Evolutionary conservation across 2,113 vertebrate genomes (phyloP), one percentile per base, ranked within the genome.

Genomic region (Holacanthus passer): DNA sequence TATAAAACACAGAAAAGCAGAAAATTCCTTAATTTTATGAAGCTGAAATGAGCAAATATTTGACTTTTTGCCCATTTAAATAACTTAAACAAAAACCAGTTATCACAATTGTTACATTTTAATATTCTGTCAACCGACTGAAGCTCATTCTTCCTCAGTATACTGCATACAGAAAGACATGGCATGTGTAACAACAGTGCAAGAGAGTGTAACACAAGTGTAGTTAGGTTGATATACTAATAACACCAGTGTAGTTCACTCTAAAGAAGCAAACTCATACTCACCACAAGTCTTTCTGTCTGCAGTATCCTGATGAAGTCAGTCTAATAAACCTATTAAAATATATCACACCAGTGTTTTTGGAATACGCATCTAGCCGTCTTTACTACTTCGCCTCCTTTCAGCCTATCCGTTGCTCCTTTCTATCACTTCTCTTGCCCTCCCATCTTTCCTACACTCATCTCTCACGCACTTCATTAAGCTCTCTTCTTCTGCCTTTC

Each of bases 391-490:
- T 35, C 47, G 3, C 9, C 45, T 58, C 59, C 5, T 58, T 16
- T 64, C 5, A 64, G 41, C 22, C 13, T 14, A 3, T 32, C 24
- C 14, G 22, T 29, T 48, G 9, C 27, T 20, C 14, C 43, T 58
- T 62, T 27, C 27, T 17, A 29, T 53, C 29, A 22, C 41, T n/a
- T 60, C 2, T 39, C 24, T 31, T 45, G 56, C 39, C 22, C 7
- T 32, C 31, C 24, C 9, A 27, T 43, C 19, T 37, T 53, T 43
- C 50, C 29, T 66, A 8, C 67, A 56, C 41, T 63, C 32, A 32
- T 69, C 59, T 81, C 65, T 50, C 13, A 43, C n/a, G 19, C 4
- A 3, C 73, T 50, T 78, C 22, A 4, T 67, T 72, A 14, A 13
- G 12, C 39, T 48, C 7, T 63, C 68, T 27, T 75, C 56, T 41